Conservation (phyloP, 2,888 invertebrate species). For the Sarcophaga rosellei region DNA sequence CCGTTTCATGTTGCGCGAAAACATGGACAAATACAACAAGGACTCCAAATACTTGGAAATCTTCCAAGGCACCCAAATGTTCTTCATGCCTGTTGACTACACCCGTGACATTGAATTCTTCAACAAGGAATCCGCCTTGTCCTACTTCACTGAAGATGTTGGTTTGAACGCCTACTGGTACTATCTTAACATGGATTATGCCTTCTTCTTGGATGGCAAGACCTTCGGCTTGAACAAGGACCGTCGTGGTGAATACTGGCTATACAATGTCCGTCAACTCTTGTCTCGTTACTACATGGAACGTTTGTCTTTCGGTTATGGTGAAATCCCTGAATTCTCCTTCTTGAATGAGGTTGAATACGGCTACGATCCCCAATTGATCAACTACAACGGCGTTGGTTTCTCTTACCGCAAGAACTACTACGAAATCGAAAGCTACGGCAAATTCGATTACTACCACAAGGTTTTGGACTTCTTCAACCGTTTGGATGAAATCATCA, state of each 20-base stretch:
- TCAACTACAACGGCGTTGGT: slow-evolving; percentile 84
- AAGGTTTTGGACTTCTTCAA: slow-evolving; percentile 76
- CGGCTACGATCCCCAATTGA: slow-evolving; percentile 84
- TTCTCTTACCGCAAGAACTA: slow-evolving; percentile 85
- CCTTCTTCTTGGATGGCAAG: slow-evolving; percentile 85
- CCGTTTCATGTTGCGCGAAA: slow-evolving; percentile 75
- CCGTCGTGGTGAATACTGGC: slow-evolving; percentile 85
- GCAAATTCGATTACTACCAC: slow-evolving; percentile 76
- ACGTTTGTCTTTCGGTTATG: slow-evolving; percentile 86
- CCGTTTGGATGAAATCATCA: slow-evolving; percentile 82
- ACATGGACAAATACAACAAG: slow-evolving; percentile 70
- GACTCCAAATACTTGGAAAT: slow-evolving; percentile 73
- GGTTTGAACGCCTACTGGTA: slow-evolving; percentile 86
- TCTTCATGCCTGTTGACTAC: slow-evolving; percentile 83
- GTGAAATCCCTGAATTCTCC: slow-evolving; percentile 83
- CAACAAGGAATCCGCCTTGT: slow-evolving; percentile 83
- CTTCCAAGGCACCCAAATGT: slow-evolving; percentile 73
- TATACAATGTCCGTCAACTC: slow-evolving; percentile 86
- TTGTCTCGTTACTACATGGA: slow-evolving; percentile 89
- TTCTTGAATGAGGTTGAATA: slow-evolving; percentile 83
- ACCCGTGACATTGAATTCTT: slow-evolving; percentile 82
- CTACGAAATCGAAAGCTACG: slow-evolving; percentile 82
- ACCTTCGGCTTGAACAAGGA: slow-evolving; percentile 83
- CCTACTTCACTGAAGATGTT: slow-evolving; percentile 89
- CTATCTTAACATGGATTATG: slow-evolving; percentile 84